Percentiles rank a stretch among this genome's conserved stretches.
These are phyloP conservation scores for Acanthacorydalis orientalis DNA, from an alignment of 2,888 invertebrate genomes.

Conservation along the genomic window DNA sequence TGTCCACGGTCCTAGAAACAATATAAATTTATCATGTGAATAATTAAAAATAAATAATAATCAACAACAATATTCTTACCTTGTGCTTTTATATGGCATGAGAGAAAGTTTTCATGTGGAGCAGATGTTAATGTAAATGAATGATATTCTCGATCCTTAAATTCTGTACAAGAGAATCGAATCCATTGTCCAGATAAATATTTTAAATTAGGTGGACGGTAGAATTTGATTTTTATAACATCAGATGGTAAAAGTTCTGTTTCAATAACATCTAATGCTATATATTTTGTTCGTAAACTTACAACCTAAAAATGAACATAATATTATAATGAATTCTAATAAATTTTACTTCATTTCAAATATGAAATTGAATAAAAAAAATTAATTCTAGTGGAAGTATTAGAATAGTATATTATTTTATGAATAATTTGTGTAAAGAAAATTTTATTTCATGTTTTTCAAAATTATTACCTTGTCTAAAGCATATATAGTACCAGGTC, in stretches of 20 bases:
- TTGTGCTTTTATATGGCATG: conserved; percentile 84
- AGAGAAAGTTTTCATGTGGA: conserved; percentile 86
- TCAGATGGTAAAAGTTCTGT: conserved; percentile 88
- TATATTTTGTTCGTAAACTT: conserved; percentile 74
- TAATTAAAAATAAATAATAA: neutral
- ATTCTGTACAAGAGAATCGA: conserved; percentile 77
- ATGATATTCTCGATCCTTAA: conserved; percentile 80
- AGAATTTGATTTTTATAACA: conserved; percentile 87
- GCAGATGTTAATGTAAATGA: conserved; percentile 92
- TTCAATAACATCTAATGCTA: conserved; percentile 83
- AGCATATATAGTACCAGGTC: conserved; percentile 76
- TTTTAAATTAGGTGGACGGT: conserved; percentile 86
- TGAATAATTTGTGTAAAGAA: too few species aligned
- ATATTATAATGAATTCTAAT: too few species aligned
- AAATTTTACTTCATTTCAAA: conserved; percentile 8
- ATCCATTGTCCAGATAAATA: conserved; percentile 93
- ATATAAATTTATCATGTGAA: neutral
- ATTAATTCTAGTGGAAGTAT: too few species aligned
- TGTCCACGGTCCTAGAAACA: conserved; percentile 67
- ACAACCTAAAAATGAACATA: conserved; percentile 48
- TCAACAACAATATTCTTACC: conserved; percentile 19
- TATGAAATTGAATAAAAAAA: neutral
- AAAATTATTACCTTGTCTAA: conserved; percentile 64
- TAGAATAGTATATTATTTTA: too few species aligned
- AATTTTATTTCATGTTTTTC: too few species aligned